phyloP scores from a whole-genome alignment of 2,113 vertebrate species.

The Mus spicilegus region DNA sequence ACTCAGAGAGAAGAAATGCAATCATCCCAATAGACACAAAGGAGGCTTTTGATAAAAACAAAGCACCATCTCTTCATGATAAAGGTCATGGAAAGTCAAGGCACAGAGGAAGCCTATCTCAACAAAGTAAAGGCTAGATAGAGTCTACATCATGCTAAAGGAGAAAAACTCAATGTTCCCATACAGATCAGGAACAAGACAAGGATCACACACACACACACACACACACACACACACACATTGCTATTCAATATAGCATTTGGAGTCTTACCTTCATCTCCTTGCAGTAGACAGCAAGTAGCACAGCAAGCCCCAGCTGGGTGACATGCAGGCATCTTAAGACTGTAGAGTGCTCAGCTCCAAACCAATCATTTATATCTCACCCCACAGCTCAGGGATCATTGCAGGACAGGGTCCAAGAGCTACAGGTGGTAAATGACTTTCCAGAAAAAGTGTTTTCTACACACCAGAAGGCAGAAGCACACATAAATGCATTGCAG shows the following conservation, averaged over 20 bases:
- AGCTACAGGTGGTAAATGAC: not conserved
- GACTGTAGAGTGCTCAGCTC: no score
- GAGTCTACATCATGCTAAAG: not conserved
- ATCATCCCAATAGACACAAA: not conserved
- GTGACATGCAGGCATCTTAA: not conserved
- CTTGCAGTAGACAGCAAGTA: not conserved
- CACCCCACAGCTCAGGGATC: not conserved
- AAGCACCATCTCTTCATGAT: not conserved
- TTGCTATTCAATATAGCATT: not conserved
- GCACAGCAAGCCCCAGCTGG: not conserved
- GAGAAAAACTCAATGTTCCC: not conserved
- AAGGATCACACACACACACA: not conserved
- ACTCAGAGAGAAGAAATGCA: not conserved
- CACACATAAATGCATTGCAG: not conserved
- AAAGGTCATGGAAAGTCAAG: not conserved
- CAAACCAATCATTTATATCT: no score
- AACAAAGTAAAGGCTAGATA: not conserved
- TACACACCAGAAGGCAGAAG: not conserved
- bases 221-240: not conserved
- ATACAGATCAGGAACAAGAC: not conserved
- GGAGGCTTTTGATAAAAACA: not conserved
- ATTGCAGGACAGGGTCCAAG: not conserved
- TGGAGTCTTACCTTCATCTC: not conserved
- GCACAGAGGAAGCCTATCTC: not conserved
- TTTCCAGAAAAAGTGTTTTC: not conserved